phyloP scores from a whole-genome alignment of 2,888 invertebrate genomes.

The Drosophila meridiana region DNA sequence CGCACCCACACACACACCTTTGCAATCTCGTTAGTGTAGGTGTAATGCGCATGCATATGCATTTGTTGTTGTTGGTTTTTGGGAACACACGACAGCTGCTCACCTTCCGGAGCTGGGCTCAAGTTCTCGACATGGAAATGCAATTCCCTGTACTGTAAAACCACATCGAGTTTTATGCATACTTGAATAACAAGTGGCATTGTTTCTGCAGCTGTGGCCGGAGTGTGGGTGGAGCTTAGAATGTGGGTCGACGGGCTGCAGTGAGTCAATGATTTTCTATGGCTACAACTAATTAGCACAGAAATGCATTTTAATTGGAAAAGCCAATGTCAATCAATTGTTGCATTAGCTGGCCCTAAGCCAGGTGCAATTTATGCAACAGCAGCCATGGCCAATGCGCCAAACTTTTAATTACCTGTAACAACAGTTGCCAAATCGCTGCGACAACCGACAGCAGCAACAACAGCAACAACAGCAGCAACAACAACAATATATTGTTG shows the following conservation, averaged over 20 bases:
- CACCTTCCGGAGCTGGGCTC: slow-evolving; percentile 27
- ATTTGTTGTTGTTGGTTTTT: slow-evolving; percentile 24
- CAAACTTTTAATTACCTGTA: slow-evolving; percentile 39
- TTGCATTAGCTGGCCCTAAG: slow-evolving; percentile 8
- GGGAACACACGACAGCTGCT: slow-evolving; percentile 33
- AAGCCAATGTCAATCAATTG: slow-evolving; percentile 15
- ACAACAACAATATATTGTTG: slow-evolving; percentile 9
- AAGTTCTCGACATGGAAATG: slow-evolving; percentile 33
- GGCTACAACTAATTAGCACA: slow-evolving; percentile 30
- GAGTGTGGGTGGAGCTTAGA: neutral
- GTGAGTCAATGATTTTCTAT: slow-evolving; percentile 10
- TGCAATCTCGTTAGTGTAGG: neutral
- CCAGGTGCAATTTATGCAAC: slow-evolving; percentile 20
- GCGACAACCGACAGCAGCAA: neutral
- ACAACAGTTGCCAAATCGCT: slow-evolving; percentile 13
- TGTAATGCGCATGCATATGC: slow-evolving; percentile 45
- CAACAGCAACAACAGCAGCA: too few species aligned
- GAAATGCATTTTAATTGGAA: slow-evolving; percentile 13
- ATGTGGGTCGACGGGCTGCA: neutral
- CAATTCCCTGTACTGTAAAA: slow-evolving; percentile 25
- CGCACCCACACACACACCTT: neutral
- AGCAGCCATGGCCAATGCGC: slow-evolving; percentile 19
- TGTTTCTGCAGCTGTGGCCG: slow-evolving; percentile 8
- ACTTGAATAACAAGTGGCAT: slow-evolving; percentile 41
- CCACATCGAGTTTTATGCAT: slow-evolving; percentile 34